phyloP scores from a whole-genome alignment of 1,140 invertebrate species.

The Bombus affinis region DNA sequence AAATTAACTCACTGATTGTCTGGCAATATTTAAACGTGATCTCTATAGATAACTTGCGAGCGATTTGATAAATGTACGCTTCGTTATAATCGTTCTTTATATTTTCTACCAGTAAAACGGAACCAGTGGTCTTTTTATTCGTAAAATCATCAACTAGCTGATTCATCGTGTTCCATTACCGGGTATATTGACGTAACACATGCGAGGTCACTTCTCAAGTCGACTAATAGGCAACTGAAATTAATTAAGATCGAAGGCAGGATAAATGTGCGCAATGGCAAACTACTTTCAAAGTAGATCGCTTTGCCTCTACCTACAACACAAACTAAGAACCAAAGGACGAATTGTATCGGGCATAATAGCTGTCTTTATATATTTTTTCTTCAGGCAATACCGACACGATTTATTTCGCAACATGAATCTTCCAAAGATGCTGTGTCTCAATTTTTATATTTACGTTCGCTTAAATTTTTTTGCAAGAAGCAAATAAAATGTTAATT shows the following conservation, averaged over 20 bases:
- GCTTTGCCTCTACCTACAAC: background rate
- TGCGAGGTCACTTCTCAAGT: conserved; percentile 41
- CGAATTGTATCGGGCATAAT: background rate
- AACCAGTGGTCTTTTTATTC: conserved; percentile 29
- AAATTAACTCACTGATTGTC: background rate
- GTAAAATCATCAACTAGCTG: conserved; percentile 28
- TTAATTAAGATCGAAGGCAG: conserved; percentile 58
- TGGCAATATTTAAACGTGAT: background rate
- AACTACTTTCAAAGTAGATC: conserved; percentile 20
- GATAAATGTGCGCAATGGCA: conserved; percentile 46
- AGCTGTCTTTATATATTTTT: background rate
- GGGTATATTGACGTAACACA: conserved; percentile 32
- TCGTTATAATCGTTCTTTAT: background rate
- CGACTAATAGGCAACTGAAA: conserved; percentile 61
- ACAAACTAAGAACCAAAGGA: background rate
- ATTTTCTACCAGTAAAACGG: background rate
- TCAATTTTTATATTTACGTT: background rate
- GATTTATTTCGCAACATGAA: background rate
- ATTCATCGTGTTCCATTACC: conserved; percentile 46
- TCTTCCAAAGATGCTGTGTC: background rate
- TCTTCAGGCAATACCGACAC: background rate
- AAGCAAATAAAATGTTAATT: no score
- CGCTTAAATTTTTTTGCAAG: background rate
- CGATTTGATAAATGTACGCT: background rate
- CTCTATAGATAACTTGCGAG: background rate